Evolutionary conservation across 2,888 invertebrate genomes (phyloP), one percentile per base, ranked within the genome.

Genomic region (Drosophila silvestris): DNA sequence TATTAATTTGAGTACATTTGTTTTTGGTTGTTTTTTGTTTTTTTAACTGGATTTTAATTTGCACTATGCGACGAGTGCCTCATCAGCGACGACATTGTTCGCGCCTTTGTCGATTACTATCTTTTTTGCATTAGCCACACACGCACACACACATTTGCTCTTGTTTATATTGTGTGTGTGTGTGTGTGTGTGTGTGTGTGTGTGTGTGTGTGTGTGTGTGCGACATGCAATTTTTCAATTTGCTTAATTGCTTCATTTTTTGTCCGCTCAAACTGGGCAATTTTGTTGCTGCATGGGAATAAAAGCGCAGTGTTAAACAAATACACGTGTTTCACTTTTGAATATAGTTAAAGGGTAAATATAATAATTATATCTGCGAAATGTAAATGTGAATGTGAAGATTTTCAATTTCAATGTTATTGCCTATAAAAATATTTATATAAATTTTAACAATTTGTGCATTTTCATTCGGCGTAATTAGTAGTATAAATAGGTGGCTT

Each of bases 161-260:
- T 26, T 56, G 12, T 32, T 56, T 44, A 56, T 50, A 68, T 47
- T 70, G 75, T 75, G 81, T 67, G 72, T 81, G 81, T 63, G 66
- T 54, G 73, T 63, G 60, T 83, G 67, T 65, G n/a, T n/a, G n/a
- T n/a, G n/a, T n/a, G n/a, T n/a, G n/a, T n/a, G n/a, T n/a, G n/a
- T n/a, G 72, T 81, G 81, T 59, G 64, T 50, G 71, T 61, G 60
- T 83, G 69, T 75, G 51, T 68, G 79, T 76, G 37, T 56, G 59
- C 64, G 47, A 79, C 89, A 89, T 89, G 89, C 75, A 85, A 85
- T 85, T 89, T 82, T 82, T 68, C 85, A 85, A 87, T 85, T 85
- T 80, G 69, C 72, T 84, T 87, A 87, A 87, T 89, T 87, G 87
- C 70, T 63, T 74, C 79, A 67, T 73, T 86, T 79, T 78, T 78